Evolutionary conservation across 2,797 vertebrate species (phyloP), one percentile per base, ranked within the genome.

Genomic region (Malacoraja senta): DNA sequence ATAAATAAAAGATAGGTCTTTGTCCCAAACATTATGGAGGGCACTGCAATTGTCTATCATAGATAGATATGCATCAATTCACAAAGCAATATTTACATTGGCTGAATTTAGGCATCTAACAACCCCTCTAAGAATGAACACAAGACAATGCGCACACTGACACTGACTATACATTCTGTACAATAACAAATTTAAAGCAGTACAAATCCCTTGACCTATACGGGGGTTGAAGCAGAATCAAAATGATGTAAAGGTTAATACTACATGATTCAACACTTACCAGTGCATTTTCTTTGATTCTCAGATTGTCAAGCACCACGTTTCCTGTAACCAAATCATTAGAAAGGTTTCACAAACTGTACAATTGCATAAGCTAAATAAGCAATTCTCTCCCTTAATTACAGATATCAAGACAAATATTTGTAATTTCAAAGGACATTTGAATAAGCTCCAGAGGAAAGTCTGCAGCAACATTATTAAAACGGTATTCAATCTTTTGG

Each of bases 251-350:
- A 29, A 84, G 58, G 8, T 7, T 15, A 63, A 29, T 61, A 44
- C 44, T 12, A 80, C 17, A 44, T 58, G 61, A 17, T n/a, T 61
- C 93, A 84, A 38, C 93, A 96, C 98, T 97, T 94, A 99, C 99
- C 96, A 99, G 95, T n/a, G 98, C 98, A 94, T 98, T 99, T 95
- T 99, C 98, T 95, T 98, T 98, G 94, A 99, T 98, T 94, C 96
- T 96, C 77, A 99, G 96, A 94, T 99, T 99, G 95, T 99, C 98
- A 86, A 99, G 97, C 2, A 98, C 98, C 91, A 99, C 98, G 94
- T 99, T 98, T 94, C 99, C 99, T 99, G 93, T 77, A 95, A 88
- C 93, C 93, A 94, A 86, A 29, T 91, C 26, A 92, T 72, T 58
- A 76, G 26, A 24, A 81, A 84, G 58, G n/a, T n/a, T 68, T 68